These are phyloP conservation scores for Apamea epomidion DNA, from an alignment of 2,888 invertebrate genomes.

Conservation along the genomic window DNA sequence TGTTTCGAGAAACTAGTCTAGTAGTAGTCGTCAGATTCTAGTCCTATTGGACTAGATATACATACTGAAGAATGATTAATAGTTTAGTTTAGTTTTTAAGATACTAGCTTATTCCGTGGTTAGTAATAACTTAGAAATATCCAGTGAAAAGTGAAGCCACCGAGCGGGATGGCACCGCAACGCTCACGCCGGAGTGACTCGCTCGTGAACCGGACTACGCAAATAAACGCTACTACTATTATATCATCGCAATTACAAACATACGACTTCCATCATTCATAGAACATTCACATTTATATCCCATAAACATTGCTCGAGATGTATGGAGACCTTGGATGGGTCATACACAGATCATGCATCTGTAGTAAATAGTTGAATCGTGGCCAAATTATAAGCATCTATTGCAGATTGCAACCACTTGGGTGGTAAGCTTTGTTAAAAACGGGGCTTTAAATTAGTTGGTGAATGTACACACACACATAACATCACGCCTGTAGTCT, in stretches of 20 bases:
- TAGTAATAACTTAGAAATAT: no score
- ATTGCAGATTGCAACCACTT: constrained; percentile 36
- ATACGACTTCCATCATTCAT: constrained; percentile 31
- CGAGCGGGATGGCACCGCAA: neutral
- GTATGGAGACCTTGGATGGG: constrained; percentile 31
- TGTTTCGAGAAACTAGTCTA: constrained; percentile 11
- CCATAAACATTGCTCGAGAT: constrained; percentile 29
- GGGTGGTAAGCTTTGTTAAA: neutral
- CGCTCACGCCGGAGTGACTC: neutral
- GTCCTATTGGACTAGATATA: no score
- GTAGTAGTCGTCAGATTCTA: no score
- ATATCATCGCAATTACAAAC: constrained; percentile 42
- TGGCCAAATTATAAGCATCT: constrained; percentile 54
- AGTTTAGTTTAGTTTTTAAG: no score
- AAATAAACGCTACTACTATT: constrained; percentile 38
- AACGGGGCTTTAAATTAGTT: neutral
- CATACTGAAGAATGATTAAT: no score
- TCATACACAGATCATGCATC: constrained; percentile 14
- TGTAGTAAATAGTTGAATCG: constrained; percentile 23
- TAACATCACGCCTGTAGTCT: neutral
- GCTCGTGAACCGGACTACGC: constrained; percentile 17
- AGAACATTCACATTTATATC: constrained; percentile 27
- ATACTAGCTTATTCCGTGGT: no score
- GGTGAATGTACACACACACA: neutral
- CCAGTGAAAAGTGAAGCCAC: neutral